Base-by-base conservation (phyloP, 2,888 invertebrate species). In the Magallana nippona region DNA sequence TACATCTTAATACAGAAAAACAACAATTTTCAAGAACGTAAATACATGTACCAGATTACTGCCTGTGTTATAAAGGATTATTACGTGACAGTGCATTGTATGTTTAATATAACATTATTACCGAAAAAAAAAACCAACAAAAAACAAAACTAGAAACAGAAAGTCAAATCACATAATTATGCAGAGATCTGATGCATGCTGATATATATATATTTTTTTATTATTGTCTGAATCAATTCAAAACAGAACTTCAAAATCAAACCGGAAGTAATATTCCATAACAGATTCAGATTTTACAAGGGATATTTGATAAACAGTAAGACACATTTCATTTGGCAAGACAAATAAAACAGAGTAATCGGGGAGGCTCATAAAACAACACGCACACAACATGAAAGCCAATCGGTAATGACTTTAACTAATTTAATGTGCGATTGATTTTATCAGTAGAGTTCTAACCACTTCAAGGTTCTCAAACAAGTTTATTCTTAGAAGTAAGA, bases 351-450 rank as follows among this genome's bases (percentile, higher is more conserved):
- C 15, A 71, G 27, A 27, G 22, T 71, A 22, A 71, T 22, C 13
- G 27, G 32, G 27, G 15, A 71, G 27, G 71, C 71, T 27, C 71
- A 71, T 71, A 71, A 71, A 71, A 71, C 71, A 32, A 71, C 71
- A 71, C 22, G 71, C 32, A 71, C 27, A 71, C 71, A 27, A 71
- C 71, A 71, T 71, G 22, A 71, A 71, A 71, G 27, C 13, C 22
- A 71, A 71, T 71, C 71, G 32, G 27, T 71, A 71, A 71, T 71
- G 71, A 71, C 22, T 71, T 3, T 71, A 27, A 71, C 27, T 71
- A 71, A 71, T 71, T 71, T 71, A 71, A 71, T 71, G 71, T 71
- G 71, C 71, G 71, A 71, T 71, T 71, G 71, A 71, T 71, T 71
- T 71, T 71, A 71, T 71, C 71, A 27, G 13, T 11, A 22, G 15